Base-by-base conservation (phyloP, 2,888 invertebrate species). In the Cyclophora punctaria region DNA sequence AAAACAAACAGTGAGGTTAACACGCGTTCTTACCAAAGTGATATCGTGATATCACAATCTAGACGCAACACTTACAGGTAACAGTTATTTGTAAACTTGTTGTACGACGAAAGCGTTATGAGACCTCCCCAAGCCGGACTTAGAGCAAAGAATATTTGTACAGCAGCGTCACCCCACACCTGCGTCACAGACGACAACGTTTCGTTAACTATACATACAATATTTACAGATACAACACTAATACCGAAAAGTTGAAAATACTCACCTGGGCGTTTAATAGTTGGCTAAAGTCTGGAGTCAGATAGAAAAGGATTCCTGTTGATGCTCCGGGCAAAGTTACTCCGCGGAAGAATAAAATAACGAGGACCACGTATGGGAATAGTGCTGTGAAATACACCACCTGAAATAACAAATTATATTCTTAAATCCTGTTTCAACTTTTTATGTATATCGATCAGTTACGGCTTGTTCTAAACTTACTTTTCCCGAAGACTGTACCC, bases 111-210 rank as follows among this genome's bases (percentile, higher is more conserved):
- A 50, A 96, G 89, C 1, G 95, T 96, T 49, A 96, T 95, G 7
- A 96, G 89, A 42, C 96, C 96, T 48, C 96, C 96, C 93, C 96
- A 95, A 48, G 95, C 94, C 3, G 95, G 95, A 65, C 95, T 95
- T 34, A 96, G 80, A 0, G 96, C 95, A 75, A 95, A 96, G 80
- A 96, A 96, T 69, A 96, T 95, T 80, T 96, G 96, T 34, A 95
- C 94, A 0, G 95, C 94, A 0, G 95, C 95, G 71, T 95, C 94
- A 45, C 94, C 94, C 95, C 94, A 94, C 7, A 94, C 93, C 92
- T 93, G 46, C 41, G 48, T 37, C 4, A 41, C 34, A 54, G 33
- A 37, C 3, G 41, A 35, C 41, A 35, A 34, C 41, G 4, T 35
- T 43, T 43, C 5, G 3, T 20, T 43, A 20, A 7, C 42, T 7